phyloP scores from a whole-genome alignment of 2,113 vertebrate species.

The Seriola dumerili region DNA sequence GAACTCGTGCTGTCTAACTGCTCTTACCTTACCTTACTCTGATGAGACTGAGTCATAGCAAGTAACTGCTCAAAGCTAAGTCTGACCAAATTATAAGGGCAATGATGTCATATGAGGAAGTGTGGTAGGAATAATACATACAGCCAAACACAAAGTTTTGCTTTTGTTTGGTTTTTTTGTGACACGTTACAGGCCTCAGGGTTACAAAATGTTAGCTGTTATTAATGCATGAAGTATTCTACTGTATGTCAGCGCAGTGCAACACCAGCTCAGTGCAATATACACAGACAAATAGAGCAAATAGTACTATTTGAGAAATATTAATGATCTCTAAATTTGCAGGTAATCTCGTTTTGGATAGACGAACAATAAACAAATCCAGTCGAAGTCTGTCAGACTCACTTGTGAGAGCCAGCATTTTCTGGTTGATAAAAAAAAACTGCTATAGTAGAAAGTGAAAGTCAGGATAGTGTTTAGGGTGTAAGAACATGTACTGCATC shows the following conservation, averaged over 20 bases:
- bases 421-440: not conserved
- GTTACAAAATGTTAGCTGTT: not conserved
- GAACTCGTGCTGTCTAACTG: not conserved
- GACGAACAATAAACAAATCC: too few species aligned
- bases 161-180: not conserved
- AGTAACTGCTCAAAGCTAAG: constrained; percentile 1
- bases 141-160: not conserved
- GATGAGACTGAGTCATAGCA: not conserved
- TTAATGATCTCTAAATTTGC: not conserved
- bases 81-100: not conserved
- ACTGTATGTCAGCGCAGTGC: not conserved
- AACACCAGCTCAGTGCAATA: not conserved
- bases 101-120: not conserved
- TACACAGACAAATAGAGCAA: too few species aligned
- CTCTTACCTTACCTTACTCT: not conserved
- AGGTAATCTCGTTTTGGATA: too few species aligned
- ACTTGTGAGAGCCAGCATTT: not conserved
- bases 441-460: not conserved
- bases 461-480: not conserved
- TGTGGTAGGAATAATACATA: not conserved
- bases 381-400: too few species aligned
- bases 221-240: not conserved
- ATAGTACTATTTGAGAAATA: too few species aligned
- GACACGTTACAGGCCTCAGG: not conserved
- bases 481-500: not conserved